Conservation (phyloP, 2,888 invertebrate species). For the Rhyacophila evoluta region DNA sequence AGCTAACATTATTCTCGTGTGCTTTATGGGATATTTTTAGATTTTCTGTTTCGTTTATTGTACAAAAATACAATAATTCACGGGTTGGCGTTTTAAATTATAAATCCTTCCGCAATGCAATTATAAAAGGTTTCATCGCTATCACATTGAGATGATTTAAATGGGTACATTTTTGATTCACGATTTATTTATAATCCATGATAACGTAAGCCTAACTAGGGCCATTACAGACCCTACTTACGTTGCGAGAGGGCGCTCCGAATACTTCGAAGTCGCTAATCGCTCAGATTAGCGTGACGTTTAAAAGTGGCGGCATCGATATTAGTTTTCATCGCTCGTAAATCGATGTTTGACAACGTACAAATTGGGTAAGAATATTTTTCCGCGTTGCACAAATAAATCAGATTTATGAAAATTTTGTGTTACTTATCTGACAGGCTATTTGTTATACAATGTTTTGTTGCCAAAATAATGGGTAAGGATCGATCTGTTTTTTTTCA, state of each 20-base stretch:
- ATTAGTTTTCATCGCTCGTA: slow-evolving; percentile 13
- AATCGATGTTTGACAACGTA: not conserved
- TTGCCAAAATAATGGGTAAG: no score
- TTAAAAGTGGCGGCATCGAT: not conserved
- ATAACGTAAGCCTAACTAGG: not conserved
- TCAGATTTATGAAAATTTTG: not conserved
- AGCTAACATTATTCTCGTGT: no score
- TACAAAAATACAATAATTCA: no score
- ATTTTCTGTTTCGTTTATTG: no score
- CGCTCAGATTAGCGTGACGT: not conserved
- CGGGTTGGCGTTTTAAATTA: no score
- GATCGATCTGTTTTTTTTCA: no score
- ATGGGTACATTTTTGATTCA: not conserved
- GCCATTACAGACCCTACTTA: not conserved
- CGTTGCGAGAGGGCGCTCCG: not conserved
- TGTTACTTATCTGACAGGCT: no score
- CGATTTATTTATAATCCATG: not conserved
- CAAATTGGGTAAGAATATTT: not conserved
- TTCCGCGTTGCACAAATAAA: not conserved
- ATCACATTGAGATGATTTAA: not conserved
- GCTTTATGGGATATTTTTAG: no score
- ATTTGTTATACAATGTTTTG: no score
- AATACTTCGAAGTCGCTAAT: not conserved
- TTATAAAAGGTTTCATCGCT: not conserved
- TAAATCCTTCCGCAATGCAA: no score